Conservation (phyloP, 2,113 vertebrate genomes). For the Centrocercus urophasianus region DNA sequence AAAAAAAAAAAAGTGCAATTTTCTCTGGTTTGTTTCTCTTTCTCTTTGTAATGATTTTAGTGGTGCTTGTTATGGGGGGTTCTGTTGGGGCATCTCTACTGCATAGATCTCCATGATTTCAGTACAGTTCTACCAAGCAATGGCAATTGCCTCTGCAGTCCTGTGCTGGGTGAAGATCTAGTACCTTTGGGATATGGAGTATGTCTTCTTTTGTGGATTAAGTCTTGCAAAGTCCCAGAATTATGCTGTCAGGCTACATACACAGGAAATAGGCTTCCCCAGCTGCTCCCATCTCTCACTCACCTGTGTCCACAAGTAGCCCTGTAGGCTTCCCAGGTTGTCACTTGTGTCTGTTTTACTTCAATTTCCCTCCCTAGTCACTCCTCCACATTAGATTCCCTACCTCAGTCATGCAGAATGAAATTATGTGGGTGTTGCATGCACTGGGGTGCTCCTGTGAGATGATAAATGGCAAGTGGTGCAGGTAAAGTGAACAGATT, state of each 20-base stretch:
- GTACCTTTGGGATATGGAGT: neutral
- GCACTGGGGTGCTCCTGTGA: neutral
- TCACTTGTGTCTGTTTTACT: neutral
- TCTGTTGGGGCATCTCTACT: neutral
- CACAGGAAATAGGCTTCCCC: neutral
- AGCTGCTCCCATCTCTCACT: neutral
- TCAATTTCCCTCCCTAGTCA: neutral
- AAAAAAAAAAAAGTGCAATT: neutral
- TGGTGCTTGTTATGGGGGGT: neutral
- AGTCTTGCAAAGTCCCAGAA: accelerated
- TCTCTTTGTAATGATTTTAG: neutral
- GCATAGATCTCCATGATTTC: neutral
- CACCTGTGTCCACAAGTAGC: neutral
- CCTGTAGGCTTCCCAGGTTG: neutral
- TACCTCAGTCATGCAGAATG: neutral
- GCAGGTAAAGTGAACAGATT: neutral
- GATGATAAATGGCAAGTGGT: neutral
- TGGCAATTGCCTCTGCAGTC: neutral
- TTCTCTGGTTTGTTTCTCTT: neutral
- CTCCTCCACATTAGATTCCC: neutral
- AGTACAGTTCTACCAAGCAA: neutral
- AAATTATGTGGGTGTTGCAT: neutral
- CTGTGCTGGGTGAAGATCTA: neutral
- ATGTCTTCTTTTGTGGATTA: neutral
- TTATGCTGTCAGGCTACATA: neutral